A percentile compares a stretch with the other conserved stretches of the same genome.
Evolutionary conservation across 2,113 vertebrate species (phyloP).

Genomic region (Triplophysa tibetana): DNA sequence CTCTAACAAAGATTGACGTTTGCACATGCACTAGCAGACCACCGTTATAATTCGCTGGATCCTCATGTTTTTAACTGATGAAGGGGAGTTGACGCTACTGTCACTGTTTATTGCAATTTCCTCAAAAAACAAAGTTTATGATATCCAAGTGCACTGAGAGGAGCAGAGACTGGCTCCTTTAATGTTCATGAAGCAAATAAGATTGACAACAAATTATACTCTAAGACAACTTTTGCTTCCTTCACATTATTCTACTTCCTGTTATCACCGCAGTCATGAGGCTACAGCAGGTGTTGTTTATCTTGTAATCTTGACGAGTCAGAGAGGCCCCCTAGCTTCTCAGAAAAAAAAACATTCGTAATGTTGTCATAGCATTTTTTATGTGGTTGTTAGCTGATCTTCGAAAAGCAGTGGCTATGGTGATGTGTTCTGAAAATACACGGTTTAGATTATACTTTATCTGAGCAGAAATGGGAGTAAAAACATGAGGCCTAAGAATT

Average conservation of each 20-base stretch:
- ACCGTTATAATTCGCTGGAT: too few relatives aligned
- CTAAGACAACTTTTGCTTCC: background rate
- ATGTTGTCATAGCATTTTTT: background rate
- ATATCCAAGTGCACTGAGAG: too few relatives aligned
- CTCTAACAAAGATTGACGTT: too few relatives aligned
- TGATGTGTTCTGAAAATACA: background rate
- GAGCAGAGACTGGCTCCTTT: too few relatives aligned
- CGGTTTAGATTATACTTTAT: background rate
- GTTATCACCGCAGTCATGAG: background rate
- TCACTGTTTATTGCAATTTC: too few relatives aligned
- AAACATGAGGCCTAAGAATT: background rate
- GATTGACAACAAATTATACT: background rate
- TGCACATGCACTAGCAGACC: too few relatives aligned
- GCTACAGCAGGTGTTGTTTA: slow-evolving; percentile 5
- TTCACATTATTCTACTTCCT: background rate
- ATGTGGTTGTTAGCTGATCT: background rate
- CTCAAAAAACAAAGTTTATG: too few relatives aligned
- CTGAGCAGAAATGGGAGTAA: background rate
- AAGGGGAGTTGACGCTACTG: too few relatives aligned
- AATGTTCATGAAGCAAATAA: background rate
- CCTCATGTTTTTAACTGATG: too few relatives aligned
- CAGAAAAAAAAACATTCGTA: background rate
- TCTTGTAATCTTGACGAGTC: background rate
- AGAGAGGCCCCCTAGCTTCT: background rate
- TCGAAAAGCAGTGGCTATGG: too few relatives aligned